Evolutionary conservation across 2,113 vertebrate genomes (phyloP).

Genomic region (Eira barbara): DNA sequence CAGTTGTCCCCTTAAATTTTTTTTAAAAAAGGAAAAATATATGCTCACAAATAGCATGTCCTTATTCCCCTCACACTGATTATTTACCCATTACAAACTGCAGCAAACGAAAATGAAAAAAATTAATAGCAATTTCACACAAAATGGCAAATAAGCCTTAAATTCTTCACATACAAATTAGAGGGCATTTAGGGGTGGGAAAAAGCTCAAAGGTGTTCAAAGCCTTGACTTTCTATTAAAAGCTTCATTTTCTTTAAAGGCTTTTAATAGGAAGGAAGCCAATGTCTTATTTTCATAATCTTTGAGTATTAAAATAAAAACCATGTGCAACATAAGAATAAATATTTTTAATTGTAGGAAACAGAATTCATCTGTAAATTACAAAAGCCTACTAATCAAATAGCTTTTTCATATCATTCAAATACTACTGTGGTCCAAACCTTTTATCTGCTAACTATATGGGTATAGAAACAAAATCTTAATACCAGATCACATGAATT

Average conservation of each 20-base stretch:
- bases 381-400: background rate
- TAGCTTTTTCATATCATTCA: background rate
- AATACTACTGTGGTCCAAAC: background rate
- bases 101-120: constrained; percentile 16
- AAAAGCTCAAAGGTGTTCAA: constrained; percentile 23
- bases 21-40: background rate
- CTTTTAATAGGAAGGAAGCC: background rate
- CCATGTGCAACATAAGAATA: background rate
- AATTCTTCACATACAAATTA: constrained; percentile 23
- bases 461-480: background rate
- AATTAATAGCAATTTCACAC: background rate
- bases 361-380: background rate
- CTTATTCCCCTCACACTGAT: background rate
- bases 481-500: background rate
- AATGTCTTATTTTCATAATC: background rate
- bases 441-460: background rate
- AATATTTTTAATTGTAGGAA: background rate
- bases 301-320: background rate
- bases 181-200: background rate
- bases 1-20: too few species aligned
- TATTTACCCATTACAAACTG: constrained; percentile 34
- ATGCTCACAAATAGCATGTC: constrained; percentile 11
- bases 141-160: background rate
- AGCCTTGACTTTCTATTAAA: constrained; percentile 19
- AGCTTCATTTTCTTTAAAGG: background rate